Base-by-base conservation (phyloP, 1,140 invertebrate species). In the Maniola jurtina region DNA sequence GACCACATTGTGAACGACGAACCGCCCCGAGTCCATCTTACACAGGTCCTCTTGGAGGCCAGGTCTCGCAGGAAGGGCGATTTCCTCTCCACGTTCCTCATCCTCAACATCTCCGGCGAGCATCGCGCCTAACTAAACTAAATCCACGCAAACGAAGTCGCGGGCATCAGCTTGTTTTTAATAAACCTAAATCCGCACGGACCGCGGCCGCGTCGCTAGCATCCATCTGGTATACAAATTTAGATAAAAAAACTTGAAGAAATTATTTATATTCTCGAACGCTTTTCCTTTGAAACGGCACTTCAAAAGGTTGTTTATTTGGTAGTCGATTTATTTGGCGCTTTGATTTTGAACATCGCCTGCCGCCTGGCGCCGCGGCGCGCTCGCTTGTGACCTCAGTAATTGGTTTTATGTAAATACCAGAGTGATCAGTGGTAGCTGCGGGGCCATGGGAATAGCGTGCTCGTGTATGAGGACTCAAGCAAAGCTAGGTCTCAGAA, bases 401-500 rank as follows among this genome's bases (percentile, higher is more conserved):
- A 83, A 83, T 83, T 83, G 79, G 73, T 83, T 83, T 81, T 83
- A 83, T 83, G 81, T 81, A 81, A 83, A 83, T 83, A 83, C 73
- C 14, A 68, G 66, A 76, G 70, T 55, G 70, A 72, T 61, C 72
- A 48, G 61, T 70, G 58, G 45, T 34, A 55, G 5, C 36, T 47
- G 52, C 34, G 60, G 70, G 42, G 42, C 67, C 62, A 68, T 11
- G 16, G 69, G 67, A 72, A 42, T 13, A 13, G 66, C 68, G 75
- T 25, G 50, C 5, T 60, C 36, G 11, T 11, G 42, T 11, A 0
- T 45, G 1, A n/a, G 0, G 2, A 45, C 6, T 40, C 7, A 9
- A 40, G 7, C 10, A 25, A 4, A 25, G 4, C 25, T 25, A 25
- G 25, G 25, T 25, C 25, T 25, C 25, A 25, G 25, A 25, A 25